phyloP scores from a whole-genome alignment of 2,113 vertebrate species.

The Coryphaenoides rupestris region DNA sequence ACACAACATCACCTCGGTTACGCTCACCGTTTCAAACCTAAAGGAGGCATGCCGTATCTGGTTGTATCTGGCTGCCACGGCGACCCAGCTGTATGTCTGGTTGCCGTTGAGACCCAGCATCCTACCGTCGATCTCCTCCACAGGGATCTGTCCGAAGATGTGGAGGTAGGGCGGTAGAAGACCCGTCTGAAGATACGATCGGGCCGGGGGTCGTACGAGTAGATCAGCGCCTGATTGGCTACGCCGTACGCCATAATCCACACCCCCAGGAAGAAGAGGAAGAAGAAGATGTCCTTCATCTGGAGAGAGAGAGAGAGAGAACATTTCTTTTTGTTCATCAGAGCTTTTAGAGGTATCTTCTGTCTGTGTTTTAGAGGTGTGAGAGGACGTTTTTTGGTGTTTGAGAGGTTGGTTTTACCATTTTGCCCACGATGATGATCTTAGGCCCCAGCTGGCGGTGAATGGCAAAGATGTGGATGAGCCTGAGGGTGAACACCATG shows the following conservation, averaged over 20 bases:
- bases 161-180: conserved; percentile 88
- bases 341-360: too few species aligned
- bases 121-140: conserved; percentile 84
- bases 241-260: conserved; percentile 89
- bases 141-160: conserved; percentile 88
- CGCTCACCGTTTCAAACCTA: too few species aligned
- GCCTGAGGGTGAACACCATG: conserved; percentile 86
- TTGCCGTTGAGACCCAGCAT: too few species aligned
- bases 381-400: not conserved
- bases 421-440: conserved; percentile 87
- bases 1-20: not conserved
- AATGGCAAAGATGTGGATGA: conserved; percentile 89
- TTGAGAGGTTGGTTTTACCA: conserved; percentile 71
- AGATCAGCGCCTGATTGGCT: conserved; percentile 83
- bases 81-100: too few species aligned
- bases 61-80: too few species aligned
- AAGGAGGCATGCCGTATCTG: too few species aligned
- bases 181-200: conserved; percentile 78
- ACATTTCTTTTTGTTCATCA: too few species aligned
- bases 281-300: conserved; percentile 92
- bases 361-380: not conserved
- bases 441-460: conserved; percentile 88
- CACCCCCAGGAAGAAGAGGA: conserved; percentile 86
- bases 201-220: conserved; percentile 70
- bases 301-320: conserved; percentile 34